Evolutionary conservation across 2,113 vertebrate species (phyloP).

Genomic region (Bos javanicus): DNA sequence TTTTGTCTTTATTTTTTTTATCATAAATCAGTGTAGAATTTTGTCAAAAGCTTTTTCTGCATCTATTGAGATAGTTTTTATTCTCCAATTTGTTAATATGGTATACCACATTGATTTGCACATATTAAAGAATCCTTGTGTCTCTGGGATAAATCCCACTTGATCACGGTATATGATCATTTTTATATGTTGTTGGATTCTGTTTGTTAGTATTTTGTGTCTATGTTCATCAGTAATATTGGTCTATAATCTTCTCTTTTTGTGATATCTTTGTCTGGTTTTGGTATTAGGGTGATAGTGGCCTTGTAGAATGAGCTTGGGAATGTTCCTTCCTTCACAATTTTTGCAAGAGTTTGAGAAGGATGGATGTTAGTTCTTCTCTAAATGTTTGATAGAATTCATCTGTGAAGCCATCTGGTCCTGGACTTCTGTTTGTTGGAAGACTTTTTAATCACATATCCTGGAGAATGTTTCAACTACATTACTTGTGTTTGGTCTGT

Average conservation of each 20-base stretch:
- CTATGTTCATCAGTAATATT: background rate
- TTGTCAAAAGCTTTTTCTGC: background rate
- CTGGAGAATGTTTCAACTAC: background rate
- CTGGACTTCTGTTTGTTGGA: background rate
- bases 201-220: background rate
- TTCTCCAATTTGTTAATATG: background rate
- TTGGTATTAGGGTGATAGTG: background rate
- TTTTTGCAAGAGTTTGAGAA: background rate
- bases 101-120: background rate
- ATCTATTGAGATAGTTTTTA: background rate
- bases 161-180: background rate
- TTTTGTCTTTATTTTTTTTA: background rate
- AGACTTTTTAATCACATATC: background rate
- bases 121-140: background rate
- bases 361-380: background rate
- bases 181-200: background rate
- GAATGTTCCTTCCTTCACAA: background rate
- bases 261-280: background rate
- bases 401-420: background rate
- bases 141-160: background rate
- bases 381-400: background rate
- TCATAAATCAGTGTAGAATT: background rate
- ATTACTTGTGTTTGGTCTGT: background rate
- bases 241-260: background rate
- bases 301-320: background rate